Evolutionary conservation across 1,140 invertebrate genomes (phyloP).

Genomic region (Stratiolaelaps scimitus): DNA sequence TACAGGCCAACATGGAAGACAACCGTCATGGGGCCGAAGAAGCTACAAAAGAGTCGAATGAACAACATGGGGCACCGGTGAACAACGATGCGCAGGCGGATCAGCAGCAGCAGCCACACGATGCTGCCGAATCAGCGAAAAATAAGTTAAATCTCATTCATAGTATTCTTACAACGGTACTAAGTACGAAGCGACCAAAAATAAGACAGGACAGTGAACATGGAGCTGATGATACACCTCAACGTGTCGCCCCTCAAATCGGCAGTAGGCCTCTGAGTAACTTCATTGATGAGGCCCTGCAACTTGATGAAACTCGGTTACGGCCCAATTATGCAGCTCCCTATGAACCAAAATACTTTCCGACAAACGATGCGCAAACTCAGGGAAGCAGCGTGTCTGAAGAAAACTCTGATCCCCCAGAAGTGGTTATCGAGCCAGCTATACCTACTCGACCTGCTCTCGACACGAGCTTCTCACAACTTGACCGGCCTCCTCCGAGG

Average conservation of each 20-base stretch:
- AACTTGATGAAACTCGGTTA: background rate
- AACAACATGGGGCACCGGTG: background rate
- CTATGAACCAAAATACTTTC: constrained; percentile 10
- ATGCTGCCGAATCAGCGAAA: background rate
- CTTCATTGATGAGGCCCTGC: background rate
- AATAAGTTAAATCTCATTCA: constrained; percentile 25
- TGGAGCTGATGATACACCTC: background rate
- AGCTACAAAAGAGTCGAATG: background rate
- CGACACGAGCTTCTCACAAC: constrained; percentile 11
- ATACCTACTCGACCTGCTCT: constrained; percentile 15
- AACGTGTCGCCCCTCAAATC: background rate
- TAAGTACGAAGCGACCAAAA: constrained; percentile 17
- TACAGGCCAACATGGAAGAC: no score
- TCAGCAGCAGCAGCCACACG: background rate
- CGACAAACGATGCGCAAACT: background rate
- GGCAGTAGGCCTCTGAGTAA: background rate
- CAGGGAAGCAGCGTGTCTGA: background rate
- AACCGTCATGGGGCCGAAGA: background rate
- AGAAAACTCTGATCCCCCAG: background rate
- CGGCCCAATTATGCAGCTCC: background rate
- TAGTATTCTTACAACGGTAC: constrained; percentile 4
- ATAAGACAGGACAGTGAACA: no score
- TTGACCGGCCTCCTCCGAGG: background rate
- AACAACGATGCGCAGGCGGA: no score
- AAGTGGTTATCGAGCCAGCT: constrained; percentile 20